Evolutionary conservation across 1,140 invertebrate genomes (phyloP).

Genomic region (Luehdorfia chinensis): DNA sequence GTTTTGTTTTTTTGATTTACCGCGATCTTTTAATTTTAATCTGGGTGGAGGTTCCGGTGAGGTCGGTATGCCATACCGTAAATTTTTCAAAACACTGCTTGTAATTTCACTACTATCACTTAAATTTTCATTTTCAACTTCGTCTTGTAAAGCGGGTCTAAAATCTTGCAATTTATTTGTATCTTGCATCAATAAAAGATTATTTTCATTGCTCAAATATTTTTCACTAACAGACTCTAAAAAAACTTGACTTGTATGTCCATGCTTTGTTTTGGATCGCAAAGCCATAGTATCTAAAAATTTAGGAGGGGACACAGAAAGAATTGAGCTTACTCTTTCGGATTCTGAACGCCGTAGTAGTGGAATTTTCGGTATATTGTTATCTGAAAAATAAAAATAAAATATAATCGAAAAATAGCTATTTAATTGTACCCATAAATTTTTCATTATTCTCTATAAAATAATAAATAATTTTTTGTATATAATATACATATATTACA

Average conservation of each 20-base stretch:
- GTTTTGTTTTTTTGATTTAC: slow-evolving; percentile 64
- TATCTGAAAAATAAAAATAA: slow-evolving; percentile 50
- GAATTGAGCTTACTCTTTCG: slow-evolving; percentile 67
- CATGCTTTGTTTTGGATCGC: slow-evolving; percentile 79
- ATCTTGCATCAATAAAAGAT: slow-evolving; percentile 13
- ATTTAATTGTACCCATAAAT: too few relatives aligned
- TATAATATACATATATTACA: too few relatives aligned
- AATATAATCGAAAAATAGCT: slow-evolving; percentile 12
- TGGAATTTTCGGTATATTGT: slow-evolving; percentile 59
- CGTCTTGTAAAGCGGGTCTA: slow-evolving; percentile 14
- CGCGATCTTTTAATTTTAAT: slow-evolving; percentile 56
- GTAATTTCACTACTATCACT: slow-evolving; percentile 71
- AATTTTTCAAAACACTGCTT: slow-evolving; percentile 51
- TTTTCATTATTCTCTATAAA: too few relatives aligned
- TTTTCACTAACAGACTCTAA: slow-evolving; percentile 59
- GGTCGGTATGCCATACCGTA: slow-evolving; percentile 55
- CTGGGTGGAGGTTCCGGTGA: slow-evolving; percentile 72
- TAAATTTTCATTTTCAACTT: slow-evolving; percentile 52
- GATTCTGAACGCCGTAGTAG: slow-evolving; percentile 64
- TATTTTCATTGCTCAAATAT: slow-evolving; percentile 40
- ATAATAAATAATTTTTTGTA: too few relatives aligned
- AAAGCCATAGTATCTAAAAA: slow-evolving; percentile 86
- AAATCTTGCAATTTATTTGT: slow-evolving; percentile 10
- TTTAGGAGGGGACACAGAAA: slow-evolving; percentile 78
- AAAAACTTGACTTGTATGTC: slow-evolving; percentile 79